phyloP scores from a whole-genome alignment of 2,888 invertebrate species.

The Protonemura montana region DNA sequence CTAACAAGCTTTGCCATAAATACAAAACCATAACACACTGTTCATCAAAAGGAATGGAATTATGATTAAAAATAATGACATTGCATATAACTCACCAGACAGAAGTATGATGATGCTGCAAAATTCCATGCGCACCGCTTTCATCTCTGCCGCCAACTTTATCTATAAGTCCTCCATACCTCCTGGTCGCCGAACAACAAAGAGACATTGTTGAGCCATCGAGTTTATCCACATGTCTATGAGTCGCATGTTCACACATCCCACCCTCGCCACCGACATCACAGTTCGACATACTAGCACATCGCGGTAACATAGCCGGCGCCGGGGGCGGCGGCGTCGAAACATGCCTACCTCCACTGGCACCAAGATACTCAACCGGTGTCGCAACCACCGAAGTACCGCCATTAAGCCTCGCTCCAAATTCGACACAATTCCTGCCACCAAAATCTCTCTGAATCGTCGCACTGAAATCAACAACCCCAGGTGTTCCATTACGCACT shows the following conservation, averaged over 20 bases:
- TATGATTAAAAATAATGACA: too few species aligned
- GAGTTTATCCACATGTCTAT: constrained; percentile 26
- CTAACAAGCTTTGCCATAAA: too few species aligned
- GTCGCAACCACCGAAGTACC: constrained; percentile 56
- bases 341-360: constrained; percentile 68
- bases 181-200: constrained; percentile 46
- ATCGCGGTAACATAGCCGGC: constrained; percentile 48
- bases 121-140: constrained; percentile 35
- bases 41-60: too few species aligned
- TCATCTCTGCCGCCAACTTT: background rate
- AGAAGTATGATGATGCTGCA: constrained; percentile 46
- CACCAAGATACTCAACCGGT: constrained; percentile 68
- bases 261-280: constrained; percentile 44
- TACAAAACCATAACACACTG: too few species aligned
- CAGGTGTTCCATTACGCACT: background rate
- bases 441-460: constrained; percentile 35
- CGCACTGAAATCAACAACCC: constrained; percentile 37
- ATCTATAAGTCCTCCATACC: constrained; percentile 32
- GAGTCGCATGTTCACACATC: constrained; percentile 39
- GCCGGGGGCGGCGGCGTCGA: constrained; percentile 56
- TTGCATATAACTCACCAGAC: constrained; percentile 45
- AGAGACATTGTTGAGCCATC: constrained; percentile 48
- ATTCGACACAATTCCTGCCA: background rate
- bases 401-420: background rate
- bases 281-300: constrained; percentile 48